These are phyloP conservation scores for Dryadula phaetusa DNA, from an alignment of 2,888 invertebrate genomes.

Conservation along the genomic window DNA sequence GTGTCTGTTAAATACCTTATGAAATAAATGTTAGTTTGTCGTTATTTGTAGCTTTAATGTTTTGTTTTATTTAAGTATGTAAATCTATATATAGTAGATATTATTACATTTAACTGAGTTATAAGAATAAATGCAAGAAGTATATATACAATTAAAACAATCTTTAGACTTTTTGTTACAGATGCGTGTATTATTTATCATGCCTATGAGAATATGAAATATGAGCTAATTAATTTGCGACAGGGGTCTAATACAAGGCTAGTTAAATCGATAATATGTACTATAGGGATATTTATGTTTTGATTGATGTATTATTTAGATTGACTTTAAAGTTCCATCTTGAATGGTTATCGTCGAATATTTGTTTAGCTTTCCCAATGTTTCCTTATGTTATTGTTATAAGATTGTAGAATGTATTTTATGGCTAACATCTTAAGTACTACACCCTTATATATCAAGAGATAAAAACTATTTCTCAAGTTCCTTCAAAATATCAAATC, in stretches of 20 bases:
- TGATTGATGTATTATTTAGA: slow-evolving; percentile 4
- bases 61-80: no score
- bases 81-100: no score
- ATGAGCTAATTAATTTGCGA: not conserved
- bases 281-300: not conserved
- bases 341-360: not conserved
- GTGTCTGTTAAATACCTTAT: no score
- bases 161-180: no score
- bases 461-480: slow-evolving; percentile 79
- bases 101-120: no score
- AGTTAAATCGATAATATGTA: not conserved
- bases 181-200: not conserved
- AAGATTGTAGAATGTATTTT: slow-evolving; percentile 63
- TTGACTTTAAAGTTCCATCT: not conserved
- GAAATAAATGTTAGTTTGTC: no score
- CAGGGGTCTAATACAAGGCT: not conserved
- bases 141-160: no score
- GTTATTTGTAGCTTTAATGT: no score
- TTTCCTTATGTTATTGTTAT: slow-evolving; percentile 26
- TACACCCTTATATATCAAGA: slow-evolving; percentile 70
- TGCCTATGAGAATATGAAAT: not conserved
- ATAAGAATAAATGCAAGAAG: no score
- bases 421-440: slow-evolving; percentile 62
- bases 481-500: slow-evolving; percentile 73
- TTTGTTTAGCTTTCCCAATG: slow-evolving; percentile 15